Evolutionary conservation across 1,140 invertebrate genomes (phyloP).

Genomic region (Anadara kagoshimensis): DNA sequence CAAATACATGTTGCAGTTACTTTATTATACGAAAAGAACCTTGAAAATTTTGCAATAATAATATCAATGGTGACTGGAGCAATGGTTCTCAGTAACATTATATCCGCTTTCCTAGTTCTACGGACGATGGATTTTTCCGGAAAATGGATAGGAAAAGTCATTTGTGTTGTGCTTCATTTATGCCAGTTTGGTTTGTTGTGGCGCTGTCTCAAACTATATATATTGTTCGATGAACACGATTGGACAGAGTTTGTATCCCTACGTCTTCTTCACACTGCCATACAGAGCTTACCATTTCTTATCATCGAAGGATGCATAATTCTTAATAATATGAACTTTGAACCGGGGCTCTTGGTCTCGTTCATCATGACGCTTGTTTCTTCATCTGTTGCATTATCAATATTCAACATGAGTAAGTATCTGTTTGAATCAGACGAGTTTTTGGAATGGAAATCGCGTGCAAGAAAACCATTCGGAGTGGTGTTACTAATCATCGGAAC

Average conservation of each 20-base stretch:
- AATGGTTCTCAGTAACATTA: conserved; percentile 28
- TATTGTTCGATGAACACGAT: conserved; percentile 39
- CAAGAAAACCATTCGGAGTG: conserved; percentile 30
- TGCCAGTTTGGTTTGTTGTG: conserved; percentile 31
- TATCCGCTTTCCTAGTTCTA: conserved; percentile 32
- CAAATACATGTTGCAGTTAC: conserved; percentile 18
- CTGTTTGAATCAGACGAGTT: conserved; percentile 42
- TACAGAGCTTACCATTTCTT: conserved; percentile 36
- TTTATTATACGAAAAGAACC: not conserved
- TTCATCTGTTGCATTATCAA: conserved; percentile 28
- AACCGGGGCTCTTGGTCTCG: conserved; percentile 3
- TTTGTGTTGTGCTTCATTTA: conserved; percentile 28
- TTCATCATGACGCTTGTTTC: conserved; percentile 12
- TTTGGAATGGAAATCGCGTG: conserved; percentile 24
- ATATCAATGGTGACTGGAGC: conserved; percentile 9
- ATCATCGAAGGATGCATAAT: conserved; percentile 24
- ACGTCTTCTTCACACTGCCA: conserved; percentile 29
- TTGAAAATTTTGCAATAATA: conserved; percentile 5
- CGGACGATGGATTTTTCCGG: conserved; percentile 41
- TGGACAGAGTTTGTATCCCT: conserved; percentile 35
- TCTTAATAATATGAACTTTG: not conserved
- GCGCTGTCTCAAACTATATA: conserved; percentile 35
- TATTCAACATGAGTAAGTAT: conserved; percentile 30
- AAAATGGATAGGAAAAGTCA: conserved; percentile 16
- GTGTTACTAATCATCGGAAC: conserved; percentile 29